Evolutionary conservation across 2,888 invertebrate species (phyloP), one percentile per base, ranked within the genome.

Genomic region (Allacma fusca): DNA sequence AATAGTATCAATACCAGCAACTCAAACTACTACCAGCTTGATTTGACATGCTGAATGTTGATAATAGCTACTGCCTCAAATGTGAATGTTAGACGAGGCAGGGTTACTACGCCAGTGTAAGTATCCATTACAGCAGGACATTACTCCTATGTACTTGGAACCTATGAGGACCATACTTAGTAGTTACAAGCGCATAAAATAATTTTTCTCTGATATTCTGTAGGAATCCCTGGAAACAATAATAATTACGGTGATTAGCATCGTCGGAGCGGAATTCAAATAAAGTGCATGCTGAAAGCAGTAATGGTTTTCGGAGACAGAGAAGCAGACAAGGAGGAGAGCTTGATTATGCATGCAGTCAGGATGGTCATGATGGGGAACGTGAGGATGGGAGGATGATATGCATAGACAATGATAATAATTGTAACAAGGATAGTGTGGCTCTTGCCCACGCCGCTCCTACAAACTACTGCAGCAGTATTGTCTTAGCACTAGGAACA

Each of bases 331-430:
- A 16, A 50, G n/a, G 1, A 16, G 50, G 16, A 19, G 1, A 9
- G n/a, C 7, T 50, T 50, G 50, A 50, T 50, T 50, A 50, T 50
- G 50, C 50, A 50, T 50, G 50, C 50, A 50, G 50, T 50, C 19
- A 16, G 50, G 50, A 50, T 50, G 50, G 50, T n/a, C n/a, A n/a
- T 50, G n/a, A 50, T 50, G 50, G 50, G 4, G 16, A 50, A 50
- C 50, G 50, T 50, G 50, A 50, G 50, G 50, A 50, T 50, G 34
- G 34, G 9, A 50, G 9, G 16, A n/a, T 19, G 16, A 16, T 5
- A 50, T 50, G 50, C 50, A 50, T 2, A n/a, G 50, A 50, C 50
- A 50, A 50, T 50, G 50, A 50, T 50, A 50, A 50, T 50, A 50
- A 50, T 50, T 50, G 50, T 50, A 50, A 5, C 7, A 2, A 50